These are phyloP conservation scores for Epinotia nisella DNA, from an alignment of 2,888 invertebrate species.

Conservation along the genomic window DNA sequence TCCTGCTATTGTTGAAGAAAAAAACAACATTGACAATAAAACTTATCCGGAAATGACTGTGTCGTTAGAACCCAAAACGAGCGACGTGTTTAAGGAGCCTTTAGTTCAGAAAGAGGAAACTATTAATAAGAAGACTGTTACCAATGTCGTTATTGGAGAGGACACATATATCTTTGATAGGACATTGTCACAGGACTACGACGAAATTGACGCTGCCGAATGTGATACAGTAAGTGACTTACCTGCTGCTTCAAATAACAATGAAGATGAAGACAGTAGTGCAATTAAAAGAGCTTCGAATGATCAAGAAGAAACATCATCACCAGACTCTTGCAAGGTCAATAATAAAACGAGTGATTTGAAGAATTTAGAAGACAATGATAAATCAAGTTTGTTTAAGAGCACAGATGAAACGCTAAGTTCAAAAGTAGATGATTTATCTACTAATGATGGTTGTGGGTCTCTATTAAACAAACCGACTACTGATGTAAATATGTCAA, in stretches of 20 bases:
- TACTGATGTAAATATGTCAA: not conserved
- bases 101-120: not conserved
- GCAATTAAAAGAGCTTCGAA: not conserved
- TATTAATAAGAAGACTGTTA: not conserved
- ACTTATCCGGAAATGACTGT: not conserved
- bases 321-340: not conserved
- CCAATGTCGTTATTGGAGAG: conserved; percentile 36
- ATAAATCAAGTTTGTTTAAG: not conserved
- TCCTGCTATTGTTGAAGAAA: not conserved
- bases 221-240: not conserved
- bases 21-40: not conserved
- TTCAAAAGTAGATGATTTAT: not conserved
- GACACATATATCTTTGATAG: conserved; percentile 38
- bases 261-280: not conserved
- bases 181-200: conserved; percentile 41
- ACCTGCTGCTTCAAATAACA: not conserved
- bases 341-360: not conserved
- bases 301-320: not conserved
- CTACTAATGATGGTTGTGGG: not conserved
- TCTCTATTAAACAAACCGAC: not conserved
- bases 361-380: not conserved
- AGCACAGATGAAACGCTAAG: not conserved
- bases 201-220: conserved; percentile 16
- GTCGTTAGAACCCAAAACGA: not conserved
- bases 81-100: not conserved